Base-by-base conservation (phyloP, 2,113 vertebrate genomes). In the Alaudala cheleensis region DNA sequence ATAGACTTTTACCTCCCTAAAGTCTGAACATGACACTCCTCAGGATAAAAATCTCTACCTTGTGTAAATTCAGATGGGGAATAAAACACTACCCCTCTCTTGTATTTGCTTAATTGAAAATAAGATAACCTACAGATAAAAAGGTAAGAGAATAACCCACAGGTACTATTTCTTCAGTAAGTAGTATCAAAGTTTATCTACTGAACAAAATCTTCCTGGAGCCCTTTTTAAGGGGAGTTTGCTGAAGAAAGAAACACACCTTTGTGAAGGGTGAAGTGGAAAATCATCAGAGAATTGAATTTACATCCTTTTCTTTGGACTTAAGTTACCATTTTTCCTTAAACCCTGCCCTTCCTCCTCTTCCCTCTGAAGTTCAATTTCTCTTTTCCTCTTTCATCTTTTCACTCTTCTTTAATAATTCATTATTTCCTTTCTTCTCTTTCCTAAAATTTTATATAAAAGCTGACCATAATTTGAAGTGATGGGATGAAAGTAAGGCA, bases 371-470 rank as follows among this genome's bases (percentile, higher is more conserved):
- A 90, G 79, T 60, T 82, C 78, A 54, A 8, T 80, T 94, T 89
- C 66, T 87, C 50, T 74, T 81, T 84, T 64, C 74, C 42, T 73
- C 72, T 95, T 90, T 91, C 81, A 84, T 87, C 89, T 92, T 81
- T 88, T 78, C 69, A 26, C 28, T 89, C 26, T 39, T 64, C 65
- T 69, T 47, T 40, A 77, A 47, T 56, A 78, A 81, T 39, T 47
- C 39, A 66, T 62, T 8, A 58, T 87, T 85, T 85, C 40, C 42
- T 92, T 89, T 95, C 72, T 93, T 92, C 61, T 87, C 56, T 72
- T 90, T 57, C 74, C 84, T 92, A 62, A 54, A 79, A 72, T 78
- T 76, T 77, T 57, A 33, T 80, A 5, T 50, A 71, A 90, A 81
- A 72, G 42, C 69, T 61, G 74, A 33, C 58, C 79, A 87, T 87